A percentile compares a stretch with the other conserved stretches of the same genome.
Evolutionary conservation across 2,888 invertebrate genomes (phyloP).

Genomic region (Rhamnusium bicolor): DNA sequence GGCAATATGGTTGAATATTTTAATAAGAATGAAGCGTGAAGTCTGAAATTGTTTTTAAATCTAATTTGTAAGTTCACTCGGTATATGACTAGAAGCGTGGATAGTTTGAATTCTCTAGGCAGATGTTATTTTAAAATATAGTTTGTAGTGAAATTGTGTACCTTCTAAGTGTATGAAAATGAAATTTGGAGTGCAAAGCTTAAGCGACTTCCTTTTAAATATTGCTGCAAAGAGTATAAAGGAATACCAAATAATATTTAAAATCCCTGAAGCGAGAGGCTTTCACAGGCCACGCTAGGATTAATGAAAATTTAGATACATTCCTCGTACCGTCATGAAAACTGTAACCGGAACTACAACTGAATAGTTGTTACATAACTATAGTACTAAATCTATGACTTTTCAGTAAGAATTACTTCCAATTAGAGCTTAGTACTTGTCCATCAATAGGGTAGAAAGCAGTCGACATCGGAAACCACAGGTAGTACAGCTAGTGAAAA

Average conservation of each 20-base stretch:
- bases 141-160: constrained; percentile 38
- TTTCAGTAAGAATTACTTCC: too few species aligned
- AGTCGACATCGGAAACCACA: too few species aligned
- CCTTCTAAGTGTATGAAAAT: constrained; percentile 40
- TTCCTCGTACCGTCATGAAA: too few species aligned
- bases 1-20: constrained; percentile 57
- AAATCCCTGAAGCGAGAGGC: too few species aligned
- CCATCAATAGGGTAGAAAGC: too few species aligned
- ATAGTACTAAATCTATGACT: too few species aligned
- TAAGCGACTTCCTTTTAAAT: constrained; percentile 19
- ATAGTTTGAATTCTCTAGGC: constrained; percentile 38
- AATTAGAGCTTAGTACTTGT: too few species aligned
- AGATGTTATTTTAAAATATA: constrained; percentile 37
- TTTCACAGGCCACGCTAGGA: too few species aligned
- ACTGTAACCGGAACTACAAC: too few species aligned
- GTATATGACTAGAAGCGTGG: constrained; percentile 32
- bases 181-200: constrained; percentile 49
- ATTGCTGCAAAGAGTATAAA: background rate
- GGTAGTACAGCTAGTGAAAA: too few species aligned
- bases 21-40: constrained; percentile 51
- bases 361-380: too few species aligned
- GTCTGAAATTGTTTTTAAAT: constrained; percentile 57
- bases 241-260: background rate
- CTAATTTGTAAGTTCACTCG: constrained; percentile 51
- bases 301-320: too few species aligned